Conservation (phyloP, 2,113 vertebrate species). For the Geothlypis trichas region DNA sequence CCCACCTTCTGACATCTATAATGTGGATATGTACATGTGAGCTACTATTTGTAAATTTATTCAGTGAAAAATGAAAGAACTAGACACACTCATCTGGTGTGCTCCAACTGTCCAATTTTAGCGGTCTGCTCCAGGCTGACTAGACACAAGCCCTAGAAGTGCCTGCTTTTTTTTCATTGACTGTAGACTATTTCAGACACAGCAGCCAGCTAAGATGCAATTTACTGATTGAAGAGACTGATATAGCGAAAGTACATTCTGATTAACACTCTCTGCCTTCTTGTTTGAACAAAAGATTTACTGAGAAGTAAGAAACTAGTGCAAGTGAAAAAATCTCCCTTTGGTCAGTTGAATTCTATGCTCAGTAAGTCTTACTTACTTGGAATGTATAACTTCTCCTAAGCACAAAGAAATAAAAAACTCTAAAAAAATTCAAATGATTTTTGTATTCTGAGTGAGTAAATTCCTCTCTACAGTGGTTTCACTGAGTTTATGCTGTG, state of each 20-base stretch:
- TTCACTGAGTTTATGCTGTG: not conserved
- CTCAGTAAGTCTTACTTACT: not conserved
- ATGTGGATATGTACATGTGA: not conserved
- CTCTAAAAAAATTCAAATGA: fast-evolving
- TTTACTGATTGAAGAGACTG: conserved; percentile 29
- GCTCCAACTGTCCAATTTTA: not conserved
- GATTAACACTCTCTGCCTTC: not conserved
- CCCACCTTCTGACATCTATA: not conserved
- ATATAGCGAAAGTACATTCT: not conserved
- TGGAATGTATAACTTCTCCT: not conserved
- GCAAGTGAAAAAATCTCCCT: not conserved
- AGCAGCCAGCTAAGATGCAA: not conserved
- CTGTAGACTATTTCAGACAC: not conserved
- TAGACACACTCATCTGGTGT: not conserved
- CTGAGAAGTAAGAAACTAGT: not conserved
- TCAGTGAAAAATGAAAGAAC: not conserved
- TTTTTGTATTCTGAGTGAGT: not conserved
- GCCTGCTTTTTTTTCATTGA: not conserved
- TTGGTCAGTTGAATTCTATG: not conserved
- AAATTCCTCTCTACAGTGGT: not conserved
- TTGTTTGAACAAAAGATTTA: not conserved
- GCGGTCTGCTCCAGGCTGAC: not conserved
- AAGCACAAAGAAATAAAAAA: not conserved
- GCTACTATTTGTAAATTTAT: not conserved
- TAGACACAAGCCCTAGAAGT: not conserved